A percentile compares a stretch with the other conserved stretches of the same genome.
phyloP scores from a whole-genome alignment of 2,113 vertebrate genomes.

The Irena cyanogastra region DNA sequence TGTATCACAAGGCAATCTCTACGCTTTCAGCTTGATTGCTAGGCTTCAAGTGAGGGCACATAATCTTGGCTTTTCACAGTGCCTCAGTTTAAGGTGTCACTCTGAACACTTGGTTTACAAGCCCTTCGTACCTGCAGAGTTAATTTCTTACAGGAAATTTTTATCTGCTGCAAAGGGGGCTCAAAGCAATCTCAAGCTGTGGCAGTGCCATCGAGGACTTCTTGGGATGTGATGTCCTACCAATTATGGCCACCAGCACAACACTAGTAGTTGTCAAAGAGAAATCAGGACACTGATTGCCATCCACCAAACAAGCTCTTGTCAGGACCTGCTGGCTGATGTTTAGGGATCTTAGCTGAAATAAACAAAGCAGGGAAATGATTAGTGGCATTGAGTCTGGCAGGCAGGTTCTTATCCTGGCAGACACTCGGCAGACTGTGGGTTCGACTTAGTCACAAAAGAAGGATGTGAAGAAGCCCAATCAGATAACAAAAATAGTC shows the following conservation, averaged over 20 bases:
- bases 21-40: neutral
- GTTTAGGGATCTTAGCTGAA: neutral
- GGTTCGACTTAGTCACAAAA: conserved; percentile 31
- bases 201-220: neutral
- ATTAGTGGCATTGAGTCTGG: conserved; percentile 2
- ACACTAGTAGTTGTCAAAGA: neutral
- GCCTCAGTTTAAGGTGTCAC: neutral
- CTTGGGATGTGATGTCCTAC: neutral
- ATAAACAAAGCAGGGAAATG: conserved; percentile 7
- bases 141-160: neutral
- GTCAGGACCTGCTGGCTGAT: neutral
- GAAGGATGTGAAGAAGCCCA: neutral
- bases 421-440: neutral
- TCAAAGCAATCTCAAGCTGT: neutral
- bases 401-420: neutral
- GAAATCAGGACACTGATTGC: neutral
- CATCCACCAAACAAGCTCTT: neutral
- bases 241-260: neutral
- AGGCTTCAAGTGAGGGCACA: neutral
- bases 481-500: conserved; percentile 11
- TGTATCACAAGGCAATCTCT: neutral
- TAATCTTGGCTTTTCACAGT: neutral
- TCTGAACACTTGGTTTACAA: neutral
- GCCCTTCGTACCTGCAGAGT: neutral
- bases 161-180: neutral